These are phyloP conservation scores for Chaunax sp. DNA, from an alignment of 2,797 vertebrate genomes.

Conservation along the genomic window DNA sequence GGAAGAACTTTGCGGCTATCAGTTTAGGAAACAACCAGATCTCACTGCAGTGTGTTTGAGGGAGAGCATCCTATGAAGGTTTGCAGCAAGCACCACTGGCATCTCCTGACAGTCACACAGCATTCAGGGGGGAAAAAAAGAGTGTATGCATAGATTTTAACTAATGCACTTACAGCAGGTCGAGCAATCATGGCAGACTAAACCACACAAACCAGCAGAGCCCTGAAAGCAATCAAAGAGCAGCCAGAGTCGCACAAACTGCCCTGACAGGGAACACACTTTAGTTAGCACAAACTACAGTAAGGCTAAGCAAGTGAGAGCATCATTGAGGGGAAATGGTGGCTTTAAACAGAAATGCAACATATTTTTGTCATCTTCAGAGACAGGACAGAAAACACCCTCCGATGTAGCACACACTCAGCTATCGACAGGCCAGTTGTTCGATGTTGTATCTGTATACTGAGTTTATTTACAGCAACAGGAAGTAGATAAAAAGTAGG, in stretches of 20 bases:
- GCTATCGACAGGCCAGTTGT: background rate
- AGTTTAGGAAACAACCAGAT: background rate
- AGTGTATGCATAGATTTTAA: constrained; percentile 36
- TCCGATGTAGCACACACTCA: background rate
- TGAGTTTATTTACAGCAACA: background rate
- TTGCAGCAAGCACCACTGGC: background rate
- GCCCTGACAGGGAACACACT: background rate
- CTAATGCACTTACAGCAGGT: constrained; percentile 30
- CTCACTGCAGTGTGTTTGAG: constrained; percentile 1
- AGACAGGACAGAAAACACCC: background rate
- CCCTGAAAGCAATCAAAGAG: constrained; percentile 6
- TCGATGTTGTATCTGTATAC: background rate
- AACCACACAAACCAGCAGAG: constrained; percentile 11
- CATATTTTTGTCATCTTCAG: background rate
- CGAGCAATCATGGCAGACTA: constrained; percentile 11
- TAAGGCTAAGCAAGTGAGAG: background rate
- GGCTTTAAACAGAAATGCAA: background rate
- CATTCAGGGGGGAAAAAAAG: constrained; percentile 8
- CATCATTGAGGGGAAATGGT: background rate
- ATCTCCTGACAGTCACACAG: background rate
- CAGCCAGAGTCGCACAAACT: background rate
- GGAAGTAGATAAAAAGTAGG: background rate
- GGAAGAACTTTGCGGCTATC: constrained; percentile 19
- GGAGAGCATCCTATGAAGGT: constrained; percentile 1
- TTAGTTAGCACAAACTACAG: background rate